phyloP scores from a whole-genome alignment of 92 coral and sea anemone genomes.

The Heteractis magnifica region DNA sequence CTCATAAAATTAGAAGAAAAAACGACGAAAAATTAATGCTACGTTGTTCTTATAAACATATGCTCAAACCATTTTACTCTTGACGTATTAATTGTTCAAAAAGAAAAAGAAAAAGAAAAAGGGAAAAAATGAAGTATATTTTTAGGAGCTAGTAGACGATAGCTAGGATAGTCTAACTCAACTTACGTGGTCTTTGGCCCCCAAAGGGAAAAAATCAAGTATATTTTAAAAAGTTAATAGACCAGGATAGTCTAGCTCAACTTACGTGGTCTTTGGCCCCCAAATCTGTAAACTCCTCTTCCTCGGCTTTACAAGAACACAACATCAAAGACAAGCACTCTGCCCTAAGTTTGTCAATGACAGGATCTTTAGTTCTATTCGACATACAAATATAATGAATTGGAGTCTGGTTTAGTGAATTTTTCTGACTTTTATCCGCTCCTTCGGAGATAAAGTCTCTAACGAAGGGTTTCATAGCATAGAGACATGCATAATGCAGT shows the following conservation, averaged over 20 bases:
- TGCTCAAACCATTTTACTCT: no score
- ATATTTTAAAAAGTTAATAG: background rate
- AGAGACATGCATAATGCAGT: slow-evolving; percentile 75
- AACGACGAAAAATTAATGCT: background rate
- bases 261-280: slow-evolving; percentile 76
- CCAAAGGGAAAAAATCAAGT: slow-evolving; percentile 12
- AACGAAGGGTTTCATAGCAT: slow-evolving; percentile 86
- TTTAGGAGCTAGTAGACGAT: no score
- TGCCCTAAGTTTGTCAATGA: slow-evolving; percentile 68
- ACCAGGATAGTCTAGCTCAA: background rate
- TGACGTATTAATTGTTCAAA: background rate
- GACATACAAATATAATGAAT: slow-evolving; percentile 72
- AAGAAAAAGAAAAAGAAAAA: background rate
- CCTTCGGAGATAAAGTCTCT: slow-evolving; percentile 85
- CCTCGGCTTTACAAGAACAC: slow-evolving; percentile 47
- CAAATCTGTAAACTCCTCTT: slow-evolving; percentile 34
- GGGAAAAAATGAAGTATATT: background rate
- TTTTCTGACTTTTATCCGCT: slow-evolving; percentile 73
- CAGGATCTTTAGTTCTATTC: slow-evolving; percentile 51
- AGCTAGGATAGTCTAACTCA: background rate
- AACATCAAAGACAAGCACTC: slow-evolving; percentile 73
- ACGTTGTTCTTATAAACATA: background rate
- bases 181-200: slow-evolving; percentile 73
- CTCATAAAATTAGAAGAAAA: background rate
- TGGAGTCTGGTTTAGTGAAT: slow-evolving; percentile 69